Evolutionary conservation across 2,113 vertebrate genomes (phyloP), one percentile per base, ranked within the genome.

Genomic region (Pomatostomus ruficeps): DNA sequence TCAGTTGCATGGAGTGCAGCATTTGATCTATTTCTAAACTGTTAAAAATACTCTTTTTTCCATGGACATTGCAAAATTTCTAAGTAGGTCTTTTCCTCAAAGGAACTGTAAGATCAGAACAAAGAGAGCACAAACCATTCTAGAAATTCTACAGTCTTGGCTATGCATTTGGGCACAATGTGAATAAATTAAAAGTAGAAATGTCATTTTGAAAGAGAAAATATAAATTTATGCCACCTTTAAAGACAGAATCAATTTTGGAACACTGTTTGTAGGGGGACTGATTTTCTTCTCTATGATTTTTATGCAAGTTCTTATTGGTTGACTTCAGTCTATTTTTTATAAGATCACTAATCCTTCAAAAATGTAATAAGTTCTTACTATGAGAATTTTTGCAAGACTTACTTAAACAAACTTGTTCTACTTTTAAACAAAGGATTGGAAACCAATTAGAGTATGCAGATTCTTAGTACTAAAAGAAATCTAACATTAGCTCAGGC

Each of bases 21-120:
- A 77, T 95, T 92, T 92, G 57, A 67, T 92, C 92, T 95, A 86
- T 93, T 94, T 96, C 84, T 91, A 88, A 95, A 86, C 55, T 31
- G 54, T 91, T 93, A 83, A 93, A 95, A 95, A 92, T 86, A 86
- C 17, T 54, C 29, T 38, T 83, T 85, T 91, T 88, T 95, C 59
- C 43, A 51, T 8, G 13, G 35, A 29, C 65, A 71, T 79, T 89
- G 54, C 54, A 48, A 43, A 51, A 9, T 72, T 88, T 88, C 25
- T 82, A 95, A 93, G 65, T 68, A 75, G 62, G 67, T 48, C 67
- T 95, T 90, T 88, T 77, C 59, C 88, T 88, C 76, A 91, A 70
- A 91, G 59, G 79, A 92, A 25, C 72, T 83, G 24, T 71, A 57
- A 61, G 72, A 81, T 88, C 33, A 63, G 72, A 90, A 80, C 59